Evolutionary conservation across 1,140 invertebrate genomes (phyloP).

Genomic region (Papilio aristodemus): DNA sequence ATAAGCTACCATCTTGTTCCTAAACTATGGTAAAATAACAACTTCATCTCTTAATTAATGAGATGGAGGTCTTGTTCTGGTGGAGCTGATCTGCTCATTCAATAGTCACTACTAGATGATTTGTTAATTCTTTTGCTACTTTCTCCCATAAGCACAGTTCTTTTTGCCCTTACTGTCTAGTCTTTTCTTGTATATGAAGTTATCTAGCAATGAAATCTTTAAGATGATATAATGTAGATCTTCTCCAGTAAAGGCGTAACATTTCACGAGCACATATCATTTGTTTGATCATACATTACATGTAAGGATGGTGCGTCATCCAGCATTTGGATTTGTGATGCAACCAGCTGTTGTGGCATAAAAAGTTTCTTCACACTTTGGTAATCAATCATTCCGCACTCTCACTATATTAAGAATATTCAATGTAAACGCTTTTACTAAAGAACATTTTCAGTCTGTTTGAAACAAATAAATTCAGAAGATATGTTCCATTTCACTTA

Average conservation of each 20-base stretch:
- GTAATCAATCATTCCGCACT: not conserved
- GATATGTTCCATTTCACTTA: not conserved
- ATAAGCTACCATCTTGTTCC: not conserved
- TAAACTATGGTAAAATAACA: too few species aligned
- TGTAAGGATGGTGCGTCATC: not conserved
- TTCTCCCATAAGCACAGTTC: too few species aligned
- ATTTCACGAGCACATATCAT: not conserved
- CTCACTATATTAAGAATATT: not conserved
- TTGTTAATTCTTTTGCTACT: too few species aligned
- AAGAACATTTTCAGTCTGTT: not conserved
- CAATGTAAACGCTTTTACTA: not conserved
- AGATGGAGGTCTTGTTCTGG: too few species aligned
- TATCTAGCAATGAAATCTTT: not conserved
- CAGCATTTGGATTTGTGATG: not conserved
- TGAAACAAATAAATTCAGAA: not conserved
- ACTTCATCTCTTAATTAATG: too few species aligned
- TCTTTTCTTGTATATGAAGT: too few species aligned
- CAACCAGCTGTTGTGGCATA: not conserved
- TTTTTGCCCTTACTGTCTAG: too few species aligned
- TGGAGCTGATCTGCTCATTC: too few species aligned
- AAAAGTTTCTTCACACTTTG: conserved; percentile 6
- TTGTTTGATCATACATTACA: not conserved
- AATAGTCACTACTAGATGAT: too few species aligned
- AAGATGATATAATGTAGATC: not conserved
- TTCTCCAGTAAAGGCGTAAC: not conserved